These are phyloP conservation scores for Lagria hirta DNA, from an alignment of 2,888 invertebrate species.

Conservation along the genomic window DNA sequence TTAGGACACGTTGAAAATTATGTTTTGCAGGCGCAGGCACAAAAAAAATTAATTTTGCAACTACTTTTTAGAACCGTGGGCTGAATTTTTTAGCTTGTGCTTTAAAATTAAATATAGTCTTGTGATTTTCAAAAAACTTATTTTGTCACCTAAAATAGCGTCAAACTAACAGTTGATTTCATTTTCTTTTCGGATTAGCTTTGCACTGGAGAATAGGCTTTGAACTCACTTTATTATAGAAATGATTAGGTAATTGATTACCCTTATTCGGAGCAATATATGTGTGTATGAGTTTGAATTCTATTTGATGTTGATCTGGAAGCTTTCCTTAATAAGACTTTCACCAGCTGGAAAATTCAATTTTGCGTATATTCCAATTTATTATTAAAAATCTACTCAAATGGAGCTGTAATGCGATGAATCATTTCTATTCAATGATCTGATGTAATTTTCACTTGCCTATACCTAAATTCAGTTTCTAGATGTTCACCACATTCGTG, in stretches of 20 bases:
- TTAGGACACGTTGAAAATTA: too few relatives aligned
- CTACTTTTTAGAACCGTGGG: background rate
- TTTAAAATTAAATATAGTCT: background rate
- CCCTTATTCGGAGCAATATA: slow-evolving; percentile 41
- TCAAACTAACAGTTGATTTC: slow-evolving; percentile 35
- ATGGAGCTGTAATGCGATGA: slow-evolving; percentile 13
- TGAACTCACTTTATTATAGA: slow-evolving; percentile 34
- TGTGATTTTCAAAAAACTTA: slow-evolving; percentile 1
- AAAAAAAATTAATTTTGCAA: too few relatives aligned
- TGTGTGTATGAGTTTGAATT: slow-evolving; percentile 39
- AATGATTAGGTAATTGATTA: slow-evolving; percentile 47
- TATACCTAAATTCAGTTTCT: too few relatives aligned
- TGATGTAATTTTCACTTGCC: too few relatives aligned
- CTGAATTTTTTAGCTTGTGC: background rate
- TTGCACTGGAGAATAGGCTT: slow-evolving; percentile 29
- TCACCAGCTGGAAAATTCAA: slow-evolving; percentile 34
- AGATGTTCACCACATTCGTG: too few relatives aligned
- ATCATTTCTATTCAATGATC: too few relatives aligned
- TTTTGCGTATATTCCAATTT: slow-evolving; percentile 20
- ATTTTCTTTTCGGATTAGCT: slow-evolving; percentile 40
- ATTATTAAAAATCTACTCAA: slow-evolving; percentile 12
- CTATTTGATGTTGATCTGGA: slow-evolving; percentile 36
- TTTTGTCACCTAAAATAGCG: slow-evolving; percentile 23
- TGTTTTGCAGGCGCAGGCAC: too few relatives aligned
- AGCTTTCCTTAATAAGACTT: slow-evolving; percentile 35